Base-by-base conservation (phyloP, 2,113 vertebrate species). In the Columba livia region DNA sequence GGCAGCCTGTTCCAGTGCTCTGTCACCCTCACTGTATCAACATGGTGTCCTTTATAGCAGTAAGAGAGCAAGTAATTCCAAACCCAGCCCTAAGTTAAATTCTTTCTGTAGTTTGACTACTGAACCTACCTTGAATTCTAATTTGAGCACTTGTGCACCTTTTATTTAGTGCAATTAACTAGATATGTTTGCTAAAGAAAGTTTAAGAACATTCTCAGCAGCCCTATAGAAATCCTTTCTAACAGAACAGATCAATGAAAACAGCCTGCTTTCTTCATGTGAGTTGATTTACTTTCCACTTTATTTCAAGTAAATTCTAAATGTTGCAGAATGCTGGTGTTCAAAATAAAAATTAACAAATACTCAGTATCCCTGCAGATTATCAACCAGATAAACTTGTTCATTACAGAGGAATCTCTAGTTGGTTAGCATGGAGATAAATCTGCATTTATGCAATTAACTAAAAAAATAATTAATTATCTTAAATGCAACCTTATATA, bases 381-480 rank as follows among this genome's bases (percentile, higher is more conserved):
- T 51, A 88, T 91, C 81, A 96, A 51, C 24, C 56, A 95, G 85
- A 92, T 84, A 96, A 96, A 94, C 51, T 60, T 92, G 9, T 86
- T 94, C 25, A 83, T 95, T 97, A 79, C 19, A 95, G 54, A 88
- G 88, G 78, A 80, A 40, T 93, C 34, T 95, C 38, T 87, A 26
- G 2, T 44, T 85, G 48, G 80, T 54, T 79, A 97, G 38, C 66
- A 58, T 15, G 8, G 77, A 95, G 77, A 95, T 79, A 89, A 95
- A 96, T 84, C 72, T 97, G 53, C 51, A 79, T 93, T 80, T 94
- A 93, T 73, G 53, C 38, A 93, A 80, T 95, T 79, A 89, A 88
- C 94, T 96, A 67, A 97, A 96, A 42, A 96, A 94, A n/a, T 56
- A 65, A 88, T 84, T 92, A 89, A 42, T 75, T 95, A 71, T 93